Conservation (phyloP, 2,113 vertebrate genomes). For the Chinchilla lanigera region DNA sequence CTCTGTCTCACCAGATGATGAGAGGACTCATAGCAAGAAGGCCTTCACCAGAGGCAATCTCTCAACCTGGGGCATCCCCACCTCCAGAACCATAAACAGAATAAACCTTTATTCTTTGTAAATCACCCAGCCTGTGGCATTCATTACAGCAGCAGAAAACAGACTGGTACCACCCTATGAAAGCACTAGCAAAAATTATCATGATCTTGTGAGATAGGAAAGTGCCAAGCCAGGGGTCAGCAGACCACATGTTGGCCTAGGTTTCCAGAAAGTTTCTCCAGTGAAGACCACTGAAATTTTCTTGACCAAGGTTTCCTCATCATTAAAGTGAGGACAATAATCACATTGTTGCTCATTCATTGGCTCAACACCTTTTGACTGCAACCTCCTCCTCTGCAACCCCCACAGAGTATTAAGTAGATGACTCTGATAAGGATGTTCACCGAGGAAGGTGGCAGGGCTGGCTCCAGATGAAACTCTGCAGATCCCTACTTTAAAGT, state of each 20-base stretch:
- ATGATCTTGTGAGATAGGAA: background rate
- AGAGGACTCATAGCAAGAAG: background rate
- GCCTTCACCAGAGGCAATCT: background rate
- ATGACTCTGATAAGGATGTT: rapidly evolving
- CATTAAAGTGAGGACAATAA: background rate
- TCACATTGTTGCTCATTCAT: background rate
- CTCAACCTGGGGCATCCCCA: background rate
- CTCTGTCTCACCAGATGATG: background rate
- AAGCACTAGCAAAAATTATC: background rate
- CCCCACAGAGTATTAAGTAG: background rate
- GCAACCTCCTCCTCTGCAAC: rapidly evolving
- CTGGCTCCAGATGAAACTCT: background rate
- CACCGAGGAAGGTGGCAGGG: too few relatives aligned
- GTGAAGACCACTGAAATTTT: background rate
- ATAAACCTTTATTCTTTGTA: background rate
- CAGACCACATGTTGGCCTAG: background rate
- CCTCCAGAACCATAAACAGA: background rate
- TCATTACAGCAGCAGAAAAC: background rate
- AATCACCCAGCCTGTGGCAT: background rate
- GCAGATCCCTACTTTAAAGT: background rate
- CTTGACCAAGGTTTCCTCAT: background rate
- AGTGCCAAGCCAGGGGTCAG: background rate
- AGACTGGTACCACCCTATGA: background rate
- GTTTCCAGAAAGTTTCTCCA: background rate
- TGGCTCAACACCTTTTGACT: background rate